These are phyloP conservation scores for Petrocephalus sullivani DNA, from an alignment of 2,797 vertebrate species.

Conservation along the genomic window DNA sequence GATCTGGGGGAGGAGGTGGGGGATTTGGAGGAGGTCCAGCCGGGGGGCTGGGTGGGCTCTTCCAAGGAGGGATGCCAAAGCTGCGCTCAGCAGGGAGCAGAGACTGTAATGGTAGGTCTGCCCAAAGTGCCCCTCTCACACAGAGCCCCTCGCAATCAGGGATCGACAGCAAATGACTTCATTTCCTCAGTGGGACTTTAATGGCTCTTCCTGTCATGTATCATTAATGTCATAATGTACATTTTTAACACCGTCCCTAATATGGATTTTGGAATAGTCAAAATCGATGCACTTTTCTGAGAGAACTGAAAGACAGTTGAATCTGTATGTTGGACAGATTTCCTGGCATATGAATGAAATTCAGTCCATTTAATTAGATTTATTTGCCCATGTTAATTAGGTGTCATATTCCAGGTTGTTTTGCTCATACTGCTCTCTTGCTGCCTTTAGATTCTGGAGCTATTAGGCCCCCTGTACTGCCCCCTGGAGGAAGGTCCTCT, in stretches of 20 bases:
- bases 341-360: background rate
- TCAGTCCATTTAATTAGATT: background rate
- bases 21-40: conserved; percentile 63
- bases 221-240: background rate
- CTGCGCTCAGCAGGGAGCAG: conserved; percentile 75
- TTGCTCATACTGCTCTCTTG: background rate
- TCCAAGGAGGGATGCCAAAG: conserved; percentile 90
- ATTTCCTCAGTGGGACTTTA: background rate
- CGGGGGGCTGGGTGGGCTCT: conserved; percentile 81
- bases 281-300: background rate
- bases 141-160: background rate
- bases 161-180: background rate
- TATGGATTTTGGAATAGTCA: background rate
- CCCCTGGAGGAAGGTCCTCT: conserved; percentile 70
- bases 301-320: background rate
- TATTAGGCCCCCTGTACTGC: conserved; percentile 68
- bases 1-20: conserved; percentile 41
- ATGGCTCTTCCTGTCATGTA: background rate
- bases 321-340: background rate
- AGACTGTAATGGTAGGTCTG: conserved; percentile 69
- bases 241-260: background rate
- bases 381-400: background rate
- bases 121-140: background rate
- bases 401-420: background rate
- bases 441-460: conserved; percentile 67